Conservation (phyloP, 2,888 invertebrate genomes). For the Melangyna quadrimaculata region DNA sequence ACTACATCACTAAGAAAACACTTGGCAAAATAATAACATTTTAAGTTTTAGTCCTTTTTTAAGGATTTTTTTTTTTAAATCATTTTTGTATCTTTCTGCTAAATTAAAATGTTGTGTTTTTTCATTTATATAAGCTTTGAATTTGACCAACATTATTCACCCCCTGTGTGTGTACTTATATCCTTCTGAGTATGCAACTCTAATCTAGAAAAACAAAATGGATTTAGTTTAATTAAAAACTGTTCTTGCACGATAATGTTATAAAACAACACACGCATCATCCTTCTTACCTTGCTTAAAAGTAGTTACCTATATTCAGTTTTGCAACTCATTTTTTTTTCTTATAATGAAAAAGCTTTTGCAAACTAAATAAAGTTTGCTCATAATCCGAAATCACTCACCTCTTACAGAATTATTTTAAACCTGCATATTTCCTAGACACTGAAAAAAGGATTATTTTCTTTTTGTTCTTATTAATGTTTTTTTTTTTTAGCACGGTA, state of each 20-base stretch:
- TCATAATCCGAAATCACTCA: constrained; percentile 47
- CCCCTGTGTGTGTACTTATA: not conserved
- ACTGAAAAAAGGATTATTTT: not conserved
- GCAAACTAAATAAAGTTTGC: constrained; percentile 3
- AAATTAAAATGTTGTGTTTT: not conserved
- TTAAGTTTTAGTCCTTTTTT: not conserved
- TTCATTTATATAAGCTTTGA: not conserved
- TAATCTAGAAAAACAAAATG: not conserved
- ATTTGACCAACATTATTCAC: not conserved
- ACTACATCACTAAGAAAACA: not conserved
- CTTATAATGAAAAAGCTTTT: not conserved
- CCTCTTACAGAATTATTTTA: not conserved
- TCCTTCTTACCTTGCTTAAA: not conserved
- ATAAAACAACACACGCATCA: not conserved
- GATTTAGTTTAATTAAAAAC: constrained; percentile 65
- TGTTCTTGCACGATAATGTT: constrained; percentile 50
- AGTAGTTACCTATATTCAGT: not conserved
- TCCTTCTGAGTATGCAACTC: too few species aligned
- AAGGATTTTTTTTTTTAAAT: not conserved
- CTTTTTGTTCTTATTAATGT: too few species aligned
- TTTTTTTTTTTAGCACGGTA: too few species aligned
- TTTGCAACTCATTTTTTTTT: not conserved
- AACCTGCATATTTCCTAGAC: not conserved
- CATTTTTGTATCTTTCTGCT: not conserved
- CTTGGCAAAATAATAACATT: not conserved